A percentile compares a stretch with the other conserved stretches of the same genome.
Conservation (phyloP, 2,113 vertebrate genomes). For the Nymphicus hollandicus region DNA sequence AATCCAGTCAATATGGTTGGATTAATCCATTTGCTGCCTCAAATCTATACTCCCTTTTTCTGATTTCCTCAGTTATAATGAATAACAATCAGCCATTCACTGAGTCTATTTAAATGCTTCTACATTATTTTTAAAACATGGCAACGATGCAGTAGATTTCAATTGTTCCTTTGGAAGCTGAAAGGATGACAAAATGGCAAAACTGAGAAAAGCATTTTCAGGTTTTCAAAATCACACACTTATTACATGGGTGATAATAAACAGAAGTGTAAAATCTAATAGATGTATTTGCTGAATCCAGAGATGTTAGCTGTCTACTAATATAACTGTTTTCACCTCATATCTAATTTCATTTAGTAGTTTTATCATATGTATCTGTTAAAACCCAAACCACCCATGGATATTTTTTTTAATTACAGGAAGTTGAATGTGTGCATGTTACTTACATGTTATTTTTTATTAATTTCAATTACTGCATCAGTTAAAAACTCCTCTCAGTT, state of each 20-base stretch:
- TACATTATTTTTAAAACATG: background rate
- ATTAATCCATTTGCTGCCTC: constrained; percentile 32
- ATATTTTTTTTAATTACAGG: background rate
- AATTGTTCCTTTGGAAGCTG: background rate
- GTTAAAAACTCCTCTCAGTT: background rate
- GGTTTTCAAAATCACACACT: background rate
- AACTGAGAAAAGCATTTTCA: background rate
- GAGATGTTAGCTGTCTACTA: background rate
- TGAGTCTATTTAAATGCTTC: background rate
- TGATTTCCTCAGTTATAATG: background rate
- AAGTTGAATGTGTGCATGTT: background rate
- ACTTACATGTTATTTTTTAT: background rate
- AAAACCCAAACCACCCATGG: background rate
- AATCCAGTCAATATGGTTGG: background rate
- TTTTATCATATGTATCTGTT: background rate
- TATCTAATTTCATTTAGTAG: background rate
- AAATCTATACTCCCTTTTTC: background rate
- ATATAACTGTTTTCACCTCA: background rate
- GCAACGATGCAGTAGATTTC: background rate
- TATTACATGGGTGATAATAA: background rate
- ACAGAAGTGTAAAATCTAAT: background rate
- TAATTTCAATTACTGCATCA: background rate
- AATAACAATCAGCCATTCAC: background rate
- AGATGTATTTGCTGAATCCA: background rate
- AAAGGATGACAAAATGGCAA: background rate